phyloP scores from a whole-genome alignment of 2,888 invertebrate species.

The Mesochorus sp. region DNA sequence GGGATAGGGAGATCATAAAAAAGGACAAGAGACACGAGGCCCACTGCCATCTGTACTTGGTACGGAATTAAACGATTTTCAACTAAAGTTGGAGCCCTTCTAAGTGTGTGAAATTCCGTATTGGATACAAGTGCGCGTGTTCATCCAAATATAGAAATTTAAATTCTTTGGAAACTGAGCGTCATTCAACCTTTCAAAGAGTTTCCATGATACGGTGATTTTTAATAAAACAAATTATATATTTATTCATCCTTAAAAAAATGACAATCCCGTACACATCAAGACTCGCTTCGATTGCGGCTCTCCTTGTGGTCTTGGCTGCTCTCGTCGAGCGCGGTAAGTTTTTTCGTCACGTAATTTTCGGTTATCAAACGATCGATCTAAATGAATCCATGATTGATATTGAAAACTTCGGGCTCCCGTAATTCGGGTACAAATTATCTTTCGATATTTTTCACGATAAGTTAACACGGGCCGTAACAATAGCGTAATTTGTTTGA shows the following conservation, averaged over 20 bases:
- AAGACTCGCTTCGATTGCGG: slow-evolving; percentile 69
- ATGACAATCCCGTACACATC: slow-evolving; percentile 66
- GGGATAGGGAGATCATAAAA: neutral
- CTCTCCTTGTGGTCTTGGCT: slow-evolving; percentile 70
- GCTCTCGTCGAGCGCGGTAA: slow-evolving; percentile 73
- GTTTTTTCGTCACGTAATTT: no score
- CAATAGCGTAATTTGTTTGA: no score
- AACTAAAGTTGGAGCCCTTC: neutral
- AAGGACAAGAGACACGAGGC: neutral
- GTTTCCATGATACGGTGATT: slow-evolving; percentile 76
- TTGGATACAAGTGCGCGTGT: slow-evolving; percentile 16
- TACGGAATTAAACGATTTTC: slow-evolving; percentile 24
- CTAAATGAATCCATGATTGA: no score
- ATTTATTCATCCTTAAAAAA: no score
- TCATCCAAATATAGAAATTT: no score
- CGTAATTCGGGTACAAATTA: no score
- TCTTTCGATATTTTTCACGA: no score
- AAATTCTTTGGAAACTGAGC: no score
- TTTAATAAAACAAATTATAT: no score
- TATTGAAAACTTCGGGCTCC: no score
- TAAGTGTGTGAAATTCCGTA: slow-evolving; percentile 8
- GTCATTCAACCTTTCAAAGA: neutral
- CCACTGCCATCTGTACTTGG: slow-evolving; percentile 30
- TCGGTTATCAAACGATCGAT: neutral
- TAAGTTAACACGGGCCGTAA: no score